Conservation (phyloP, 2,113 vertebrate genomes). For the Sterrhoptilus dennistouni region DNA sequence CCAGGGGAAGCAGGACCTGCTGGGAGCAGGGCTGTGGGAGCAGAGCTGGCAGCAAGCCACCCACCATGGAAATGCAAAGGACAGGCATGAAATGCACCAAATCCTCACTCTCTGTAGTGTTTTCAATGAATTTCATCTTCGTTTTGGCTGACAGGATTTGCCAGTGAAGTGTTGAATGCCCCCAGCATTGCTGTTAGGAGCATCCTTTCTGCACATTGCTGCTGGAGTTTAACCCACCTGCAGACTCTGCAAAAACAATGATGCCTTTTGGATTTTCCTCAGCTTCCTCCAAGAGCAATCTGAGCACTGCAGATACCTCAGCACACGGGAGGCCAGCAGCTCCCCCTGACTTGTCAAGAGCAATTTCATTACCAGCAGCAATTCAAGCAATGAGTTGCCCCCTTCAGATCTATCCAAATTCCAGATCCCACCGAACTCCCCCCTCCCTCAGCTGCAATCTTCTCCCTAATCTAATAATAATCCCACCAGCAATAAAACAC, state of each 20-base stretch:
- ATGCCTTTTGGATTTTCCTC: not conserved
- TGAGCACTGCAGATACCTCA: not conserved
- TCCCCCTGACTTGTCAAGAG: not conserved
- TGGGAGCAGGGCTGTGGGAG: not conserved
- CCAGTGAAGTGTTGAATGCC: not conserved
- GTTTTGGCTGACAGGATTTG: not conserved
- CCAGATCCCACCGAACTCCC: not conserved
- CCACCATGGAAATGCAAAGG: not conserved
- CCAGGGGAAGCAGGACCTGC: not conserved
- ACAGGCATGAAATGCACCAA: not conserved
- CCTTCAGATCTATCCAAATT: slow-evolving; percentile 23
- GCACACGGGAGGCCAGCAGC: not conserved
- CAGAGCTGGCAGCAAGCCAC: not conserved
- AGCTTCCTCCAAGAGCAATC: not conserved
- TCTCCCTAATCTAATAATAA: slow-evolving; percentile 3
- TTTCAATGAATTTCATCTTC: not conserved
- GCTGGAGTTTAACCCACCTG: not conserved
- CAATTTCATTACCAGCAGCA: slow-evolving; percentile 16
- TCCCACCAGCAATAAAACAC: not conserved
- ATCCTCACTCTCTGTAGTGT: not conserved
- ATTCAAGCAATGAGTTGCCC: not conserved
- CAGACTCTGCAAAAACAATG: not conserved
- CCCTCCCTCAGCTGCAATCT: not conserved
- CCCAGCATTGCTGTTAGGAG: not conserved
- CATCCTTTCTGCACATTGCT: not conserved